Base-by-base conservation (phyloP, 2,797 vertebrate genomes). In the Fistularia commersonii region DNA sequence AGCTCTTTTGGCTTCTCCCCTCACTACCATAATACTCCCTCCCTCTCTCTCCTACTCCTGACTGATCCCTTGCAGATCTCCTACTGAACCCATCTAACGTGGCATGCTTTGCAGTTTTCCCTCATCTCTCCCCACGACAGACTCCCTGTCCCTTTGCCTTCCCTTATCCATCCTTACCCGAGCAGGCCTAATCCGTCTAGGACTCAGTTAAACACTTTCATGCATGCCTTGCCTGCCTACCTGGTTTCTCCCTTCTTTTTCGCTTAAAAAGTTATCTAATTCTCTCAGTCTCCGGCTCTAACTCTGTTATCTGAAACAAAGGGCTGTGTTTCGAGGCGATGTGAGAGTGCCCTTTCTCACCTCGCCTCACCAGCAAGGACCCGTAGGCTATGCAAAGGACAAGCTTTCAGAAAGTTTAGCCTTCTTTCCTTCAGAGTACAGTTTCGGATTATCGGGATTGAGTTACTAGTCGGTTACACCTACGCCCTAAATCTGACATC, bases 211-310 rank as follows among this genome's bases (percentile, higher is more conserved):
- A 59, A 79, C 66, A 64, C 71, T 65, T 61, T 62, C 78, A 82
- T 83, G 83, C 68, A 65, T 80, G 78, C 75, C 64, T 77, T 70
- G 67, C 75, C 72, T 81, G 74, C 62, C 72, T 77, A 60, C 57
- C 61, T 46, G 67, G 60, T 74, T 61, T 46, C 59, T 62, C 33
- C 35, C 66, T 77, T 55, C 55, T 45, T 68, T 57, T 23, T 32
- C 47, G 57, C 64, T 64, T 51, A 61, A 69, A 58, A 54, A 64
- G 52, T 78, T 75, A 79, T 64, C 61, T 66, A 72, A 79, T 76
- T 75, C 54, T 76, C 61, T 64, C 58, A 51, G 51, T 61, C 61
- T 60, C 57, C 64, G 72, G 51, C 53, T 77, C 66, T 57, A 55
- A 79, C 70, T 70, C 61, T 69, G 65, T 75, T 76, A 72, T 57